Evolutionary conservation across 1,140 invertebrate species (phyloP), one percentile per base, ranked within the genome.

Genomic region (Oreohelix idahoensis): DNA sequence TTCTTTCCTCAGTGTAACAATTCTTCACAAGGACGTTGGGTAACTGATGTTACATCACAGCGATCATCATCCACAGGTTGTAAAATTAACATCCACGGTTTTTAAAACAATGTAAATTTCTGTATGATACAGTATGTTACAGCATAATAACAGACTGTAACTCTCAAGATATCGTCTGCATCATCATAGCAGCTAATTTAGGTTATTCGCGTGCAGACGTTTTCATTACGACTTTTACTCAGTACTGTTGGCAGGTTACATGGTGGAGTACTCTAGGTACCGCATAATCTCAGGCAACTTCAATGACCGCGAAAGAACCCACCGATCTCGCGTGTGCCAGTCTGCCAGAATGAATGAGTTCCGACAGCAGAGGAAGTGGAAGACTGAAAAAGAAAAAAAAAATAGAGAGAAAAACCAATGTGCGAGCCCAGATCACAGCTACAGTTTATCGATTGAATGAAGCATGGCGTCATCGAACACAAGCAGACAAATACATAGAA

Each of bases 261-360:
- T 58, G 10, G 23, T 23, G 8, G 20, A 58, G 10, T 58, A 23
- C 20, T 11, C 20, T 58, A 58, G 53, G 26, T 58, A 58, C 17
- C 53, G 23, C 5, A 58, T 58, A 58, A 23, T 58, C 53, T 17
- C 53, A 11, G 53, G 23, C 4, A 58, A 58, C 53, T 58, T 58
- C 8, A 58, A 58, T 58, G 23, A 58, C 53, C 53, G 23, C 10
- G 53, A 58, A 10, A 58, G 53, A 58, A 58, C 53, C 8, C 15
- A 58, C 53, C 53, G 23, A 58, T 58, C 53, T 58, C 17, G 10
- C 53, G 53, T 58, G 10, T 58, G 53, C 53, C 23, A 58, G 53
- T 58, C 53, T 58, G 53, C 23, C 53, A 58, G 23, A 58, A 58
- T 58, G 53, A 58, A 58, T 58, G 53, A 58, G 53, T 58, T 58